Evolutionary conservation across 1,140 invertebrate genomes (phyloP).

Genomic region (Drosophila simulans): DNA sequence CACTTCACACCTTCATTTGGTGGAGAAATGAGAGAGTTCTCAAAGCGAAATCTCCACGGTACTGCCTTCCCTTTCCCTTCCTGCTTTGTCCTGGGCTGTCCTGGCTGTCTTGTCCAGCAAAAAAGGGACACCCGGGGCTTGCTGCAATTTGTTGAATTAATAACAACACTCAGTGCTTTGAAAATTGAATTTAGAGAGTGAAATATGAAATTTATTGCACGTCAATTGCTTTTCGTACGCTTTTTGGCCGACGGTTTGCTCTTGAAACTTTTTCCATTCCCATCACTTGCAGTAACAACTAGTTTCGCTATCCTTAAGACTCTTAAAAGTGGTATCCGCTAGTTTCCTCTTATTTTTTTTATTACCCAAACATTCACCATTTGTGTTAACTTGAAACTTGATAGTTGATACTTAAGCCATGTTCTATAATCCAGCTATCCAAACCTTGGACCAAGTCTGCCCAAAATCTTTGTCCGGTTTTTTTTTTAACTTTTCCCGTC

Average conservation of each 20-base stretch:
- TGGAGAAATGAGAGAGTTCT: conserved; percentile 1
- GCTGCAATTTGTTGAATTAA: conserved; percentile 28
- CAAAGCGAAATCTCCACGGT: conserved; percentile 20
- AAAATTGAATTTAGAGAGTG: conserved; percentile 3
- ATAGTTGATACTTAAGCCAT: too few species aligned
- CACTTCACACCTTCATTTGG: conserved; percentile 24
- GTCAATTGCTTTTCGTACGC: not conserved
- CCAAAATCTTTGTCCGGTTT: not conserved
- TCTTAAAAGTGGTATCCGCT: not conserved
- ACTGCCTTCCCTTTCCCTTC: conserved; percentile 1
- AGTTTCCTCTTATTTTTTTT: not conserved
- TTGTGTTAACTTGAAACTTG: not conserved
- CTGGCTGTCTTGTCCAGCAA: not conserved
- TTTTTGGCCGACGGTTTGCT: not conserved
- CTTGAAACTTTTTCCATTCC: not conserved
- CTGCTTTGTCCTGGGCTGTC: not conserved
- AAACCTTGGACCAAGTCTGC: too few species aligned
- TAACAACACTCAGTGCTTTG: conserved; percentile 7
- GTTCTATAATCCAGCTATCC: too few species aligned
- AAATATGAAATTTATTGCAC: conserved; percentile 9
- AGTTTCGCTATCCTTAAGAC: not conserved
- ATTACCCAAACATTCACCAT: not conserved
- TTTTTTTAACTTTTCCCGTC: not conserved
- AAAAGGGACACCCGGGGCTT: conserved; percentile 4
- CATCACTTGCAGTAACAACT: not conserved